Conservation (phyloP, 2,113 vertebrate genomes). For the Petroica traversi region DNA sequence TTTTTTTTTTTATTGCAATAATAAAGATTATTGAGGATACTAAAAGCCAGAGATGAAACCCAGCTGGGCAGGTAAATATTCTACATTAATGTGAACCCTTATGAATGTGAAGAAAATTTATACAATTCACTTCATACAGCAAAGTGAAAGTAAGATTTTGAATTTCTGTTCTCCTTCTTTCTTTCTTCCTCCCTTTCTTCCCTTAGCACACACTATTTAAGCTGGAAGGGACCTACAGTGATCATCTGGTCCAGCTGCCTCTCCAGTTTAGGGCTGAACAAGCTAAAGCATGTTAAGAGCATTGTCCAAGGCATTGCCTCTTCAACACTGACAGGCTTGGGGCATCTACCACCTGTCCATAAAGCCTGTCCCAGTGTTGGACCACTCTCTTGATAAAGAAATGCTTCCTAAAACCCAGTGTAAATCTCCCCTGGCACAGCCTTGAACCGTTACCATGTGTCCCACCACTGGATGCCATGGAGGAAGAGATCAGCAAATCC, state of each 20-base stretch:
- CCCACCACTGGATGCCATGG: not conserved
- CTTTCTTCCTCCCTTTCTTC: not conserved
- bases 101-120: not conserved
- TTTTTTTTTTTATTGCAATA: not conserved
- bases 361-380: not conserved
- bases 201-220: not conserved
- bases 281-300: not conserved
- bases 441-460: not conserved
- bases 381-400: not conserved
- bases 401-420: not conserved
- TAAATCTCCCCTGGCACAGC: not conserved
- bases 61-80: not conserved
- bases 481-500: not conserved
- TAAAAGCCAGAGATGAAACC: not conserved
- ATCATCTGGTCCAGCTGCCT: not conserved
- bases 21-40: not conserved
- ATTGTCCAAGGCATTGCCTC: not conserved
- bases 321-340: not conserved
- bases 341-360: not conserved
- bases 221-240: not conserved
- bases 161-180: not conserved
- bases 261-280: not conserved
- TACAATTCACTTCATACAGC: not conserved
- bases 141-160: not conserved
- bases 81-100: not conserved